Conservation (phyloP, 1,140 invertebrate species). For the Hypsibius dujardini region DNA sequence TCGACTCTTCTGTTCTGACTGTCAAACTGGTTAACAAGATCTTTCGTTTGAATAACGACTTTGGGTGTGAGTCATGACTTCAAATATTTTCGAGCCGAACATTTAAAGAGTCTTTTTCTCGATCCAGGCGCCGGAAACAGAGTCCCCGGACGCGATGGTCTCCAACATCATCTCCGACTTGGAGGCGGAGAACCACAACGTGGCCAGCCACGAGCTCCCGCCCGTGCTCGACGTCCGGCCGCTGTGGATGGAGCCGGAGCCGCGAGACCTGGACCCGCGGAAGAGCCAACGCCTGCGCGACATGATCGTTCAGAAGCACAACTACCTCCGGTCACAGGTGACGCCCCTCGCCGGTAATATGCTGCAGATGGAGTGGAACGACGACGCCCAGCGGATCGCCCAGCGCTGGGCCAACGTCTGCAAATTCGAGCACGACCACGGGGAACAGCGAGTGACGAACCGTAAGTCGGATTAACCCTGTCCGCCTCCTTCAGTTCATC, state of each 20-base stretch:
- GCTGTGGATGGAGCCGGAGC: constrained; percentile 3
- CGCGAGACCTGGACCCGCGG: constrained; percentile 6
- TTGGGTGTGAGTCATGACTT: too few species aligned
- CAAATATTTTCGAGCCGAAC: too few species aligned
- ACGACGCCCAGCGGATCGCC: not conserved
- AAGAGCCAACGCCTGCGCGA: not conserved
- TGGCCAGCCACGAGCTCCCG: not conserved
- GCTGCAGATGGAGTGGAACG: constrained; percentile 16
- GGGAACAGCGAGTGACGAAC: not conserved
- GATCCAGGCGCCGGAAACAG: too few species aligned
- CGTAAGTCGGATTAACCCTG: too few species aligned
- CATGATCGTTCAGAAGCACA: constrained; percentile 2
- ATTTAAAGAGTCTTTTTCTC: too few species aligned
- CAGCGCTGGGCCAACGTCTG: constrained; percentile 4
- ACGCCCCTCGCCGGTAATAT: not conserved
- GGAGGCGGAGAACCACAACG: not conserved
- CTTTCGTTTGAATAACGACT: too few species aligned
- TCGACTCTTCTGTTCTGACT: too few species aligned
- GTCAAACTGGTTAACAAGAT: too few species aligned
- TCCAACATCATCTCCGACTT: not conserved
- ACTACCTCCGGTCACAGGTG: not conserved
- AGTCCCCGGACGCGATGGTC: not conserved
- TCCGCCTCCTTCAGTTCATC: too few species aligned
- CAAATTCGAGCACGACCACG: constrained; percentile 12
- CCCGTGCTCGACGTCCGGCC: not conserved